These are phyloP conservation scores for Osmerus mordax DNA, from an alignment of 2,113 vertebrate species.

Conservation along the genomic window DNA sequence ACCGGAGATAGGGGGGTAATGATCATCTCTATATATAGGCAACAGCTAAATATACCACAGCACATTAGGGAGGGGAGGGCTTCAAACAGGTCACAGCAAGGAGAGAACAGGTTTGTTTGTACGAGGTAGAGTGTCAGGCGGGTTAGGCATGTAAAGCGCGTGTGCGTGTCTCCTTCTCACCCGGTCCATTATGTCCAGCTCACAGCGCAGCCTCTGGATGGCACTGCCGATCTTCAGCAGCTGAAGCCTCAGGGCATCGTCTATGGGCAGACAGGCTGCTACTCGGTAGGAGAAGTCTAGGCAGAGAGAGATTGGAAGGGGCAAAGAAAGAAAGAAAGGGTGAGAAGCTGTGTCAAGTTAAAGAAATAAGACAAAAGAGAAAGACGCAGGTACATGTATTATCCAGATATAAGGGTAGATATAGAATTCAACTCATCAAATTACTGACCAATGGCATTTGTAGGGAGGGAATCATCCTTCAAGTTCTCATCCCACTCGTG, in stretches of 20 bases:
- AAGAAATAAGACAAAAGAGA: constrained; percentile 29
- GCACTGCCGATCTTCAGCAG: constrained; percentile 93
- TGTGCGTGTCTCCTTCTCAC: constrained; percentile 65
- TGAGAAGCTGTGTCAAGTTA: background rate
- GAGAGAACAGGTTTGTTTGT: background rate
- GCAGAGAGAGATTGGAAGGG: constrained; percentile 27
- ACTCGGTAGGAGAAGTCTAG: constrained; percentile 98
- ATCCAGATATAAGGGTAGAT: background rate
- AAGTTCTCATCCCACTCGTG: constrained; percentile 98
- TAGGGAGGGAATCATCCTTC: constrained; percentile 92
- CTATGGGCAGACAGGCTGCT: constrained; percentile 94
- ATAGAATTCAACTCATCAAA: background rate
- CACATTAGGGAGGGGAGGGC: background rate
- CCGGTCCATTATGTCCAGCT: constrained; percentile 96
- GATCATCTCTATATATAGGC: background rate
- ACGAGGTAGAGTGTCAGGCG: no score
- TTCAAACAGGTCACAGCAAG: background rate
- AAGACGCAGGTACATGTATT: background rate
- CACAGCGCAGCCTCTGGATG: constrained; percentile 93
- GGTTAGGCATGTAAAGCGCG: no score
- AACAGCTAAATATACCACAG: background rate
- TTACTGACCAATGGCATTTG: constrained; percentile 87
- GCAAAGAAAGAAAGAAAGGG: background rate
- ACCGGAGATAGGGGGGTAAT: background rate
- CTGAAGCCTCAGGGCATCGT: constrained; percentile 88